Conservation (phyloP, 1,140 invertebrate genomes). For the Tenebrio molitor region DNA sequence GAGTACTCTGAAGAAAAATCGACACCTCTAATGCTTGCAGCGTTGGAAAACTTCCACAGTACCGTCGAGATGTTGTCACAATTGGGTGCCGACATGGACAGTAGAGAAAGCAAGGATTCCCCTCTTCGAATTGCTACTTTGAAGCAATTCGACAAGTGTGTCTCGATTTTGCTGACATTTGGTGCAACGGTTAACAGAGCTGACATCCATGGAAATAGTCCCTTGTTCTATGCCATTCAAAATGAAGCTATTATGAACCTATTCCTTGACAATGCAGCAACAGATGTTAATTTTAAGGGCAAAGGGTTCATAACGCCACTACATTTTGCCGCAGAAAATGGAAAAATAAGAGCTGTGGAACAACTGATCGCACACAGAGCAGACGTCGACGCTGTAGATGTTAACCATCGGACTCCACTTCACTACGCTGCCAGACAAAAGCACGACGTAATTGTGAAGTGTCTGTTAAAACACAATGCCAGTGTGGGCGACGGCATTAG, state of each 20-base stretch:
- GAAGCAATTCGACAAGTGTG: neutral
- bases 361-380: neutral
- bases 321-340: neutral
- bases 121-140: neutral
- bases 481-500: neutral
- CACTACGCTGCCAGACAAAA: neutral
- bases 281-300: neutral
- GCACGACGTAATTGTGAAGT: neutral
- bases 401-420: neutral
- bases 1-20: neutral
- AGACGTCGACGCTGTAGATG: neutral
- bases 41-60: neutral
- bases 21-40: neutral
- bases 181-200: neutral
- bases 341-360: neutral
- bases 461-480: neutral
- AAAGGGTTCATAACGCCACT: neutral
- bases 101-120: neutral
- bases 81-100: neutral
- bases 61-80: neutral
- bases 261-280: neutral
- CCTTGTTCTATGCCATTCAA: neutral
- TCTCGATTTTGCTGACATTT: neutral
- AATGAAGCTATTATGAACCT: neutral
- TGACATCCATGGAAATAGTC: neutral